phyloP scores from a whole-genome alignment of 2,797 vertebrate genomes.

The Borostomias antarcticus region DNA sequence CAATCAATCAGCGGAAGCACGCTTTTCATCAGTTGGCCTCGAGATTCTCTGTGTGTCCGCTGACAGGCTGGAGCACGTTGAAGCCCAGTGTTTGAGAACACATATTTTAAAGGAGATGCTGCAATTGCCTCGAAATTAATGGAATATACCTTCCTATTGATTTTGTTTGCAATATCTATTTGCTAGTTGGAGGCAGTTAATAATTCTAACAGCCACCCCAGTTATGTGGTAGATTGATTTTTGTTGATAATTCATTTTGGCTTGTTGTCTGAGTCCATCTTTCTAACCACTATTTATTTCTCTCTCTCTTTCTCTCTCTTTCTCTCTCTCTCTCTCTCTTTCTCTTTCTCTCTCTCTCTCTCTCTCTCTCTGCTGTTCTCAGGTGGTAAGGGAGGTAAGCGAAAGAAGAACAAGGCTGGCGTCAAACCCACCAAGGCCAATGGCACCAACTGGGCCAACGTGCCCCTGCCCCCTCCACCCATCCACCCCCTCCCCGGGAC shows the following conservation, averaged over 20 bases:
- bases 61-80: conserved; percentile 55
- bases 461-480: conserved; percentile 94
- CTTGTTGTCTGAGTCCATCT: conserved; percentile 26
- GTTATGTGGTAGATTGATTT: conserved; percentile 43
- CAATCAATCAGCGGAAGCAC: conserved; percentile 67
- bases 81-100: conserved; percentile 58
- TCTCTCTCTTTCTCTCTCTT: background rate
- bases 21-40: conserved; percentile 75
- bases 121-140: background rate
- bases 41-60: conserved; percentile 57
- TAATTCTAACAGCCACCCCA: conserved; percentile 33
- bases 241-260: conserved; percentile 27
- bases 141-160: conserved; percentile 33
- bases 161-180: conserved; percentile 44
- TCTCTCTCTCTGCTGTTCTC: conserved; percentile 36
- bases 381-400: conserved; percentile 99
- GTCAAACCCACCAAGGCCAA: conserved; percentile 91
- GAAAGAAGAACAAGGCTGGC: conserved; percentile 95
- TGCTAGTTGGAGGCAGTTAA: conserved; percentile 42
- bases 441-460: conserved; percentile 93
- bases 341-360: conserved; percentile 35
- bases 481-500: conserved; percentile 95
- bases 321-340: conserved; percentile 35
- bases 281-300: conserved; percentile 16
- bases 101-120: conserved; percentile 34